These are phyloP conservation scores for Emydura subglobosa DNA, from an alignment of 2,113 vertebrate species.

Conservation along the genomic window DNA sequence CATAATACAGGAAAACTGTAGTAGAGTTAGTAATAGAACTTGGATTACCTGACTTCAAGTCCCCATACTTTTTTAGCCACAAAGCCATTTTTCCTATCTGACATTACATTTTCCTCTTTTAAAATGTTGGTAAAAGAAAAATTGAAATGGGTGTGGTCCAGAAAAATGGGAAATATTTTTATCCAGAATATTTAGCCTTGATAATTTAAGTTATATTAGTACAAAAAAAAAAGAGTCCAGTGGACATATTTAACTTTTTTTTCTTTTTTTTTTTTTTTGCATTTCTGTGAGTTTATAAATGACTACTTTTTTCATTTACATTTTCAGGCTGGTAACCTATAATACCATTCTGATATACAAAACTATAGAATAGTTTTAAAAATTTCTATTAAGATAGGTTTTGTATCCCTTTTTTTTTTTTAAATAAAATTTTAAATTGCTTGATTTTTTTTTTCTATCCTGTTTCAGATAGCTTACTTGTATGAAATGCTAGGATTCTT, in stretches of 20 bases:
- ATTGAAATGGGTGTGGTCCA: not conserved
- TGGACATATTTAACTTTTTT: not conserved
- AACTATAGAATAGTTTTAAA: not conserved
- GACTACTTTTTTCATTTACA: not conserved
- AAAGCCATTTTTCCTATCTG: slow-evolving; percentile 9
- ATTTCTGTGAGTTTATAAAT: not conserved
- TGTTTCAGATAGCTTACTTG: not conserved
- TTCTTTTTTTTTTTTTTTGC: not conserved
- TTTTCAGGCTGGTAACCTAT: not conserved
- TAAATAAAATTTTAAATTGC: not conserved
- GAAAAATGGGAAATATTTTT: slow-evolving; percentile 9
- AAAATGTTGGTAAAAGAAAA: not conserved
- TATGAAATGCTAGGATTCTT: not conserved
- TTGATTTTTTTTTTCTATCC: not conserved
- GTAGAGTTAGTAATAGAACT: not conserved
- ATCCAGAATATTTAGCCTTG: not conserved
- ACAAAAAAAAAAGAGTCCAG: not conserved
- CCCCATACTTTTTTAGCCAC: not conserved
- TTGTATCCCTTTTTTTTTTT: not conserved
- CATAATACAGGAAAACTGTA: not conserved
- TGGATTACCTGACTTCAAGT: not conserved
- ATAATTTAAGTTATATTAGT: not conserved
- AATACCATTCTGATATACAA: not conserved
- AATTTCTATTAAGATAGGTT: not conserved
- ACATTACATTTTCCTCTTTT: not conserved